These are phyloP conservation scores for Acanthisitta chloris DNA, from an alignment of 2,113 vertebrate species.

Conservation along the genomic window DNA sequence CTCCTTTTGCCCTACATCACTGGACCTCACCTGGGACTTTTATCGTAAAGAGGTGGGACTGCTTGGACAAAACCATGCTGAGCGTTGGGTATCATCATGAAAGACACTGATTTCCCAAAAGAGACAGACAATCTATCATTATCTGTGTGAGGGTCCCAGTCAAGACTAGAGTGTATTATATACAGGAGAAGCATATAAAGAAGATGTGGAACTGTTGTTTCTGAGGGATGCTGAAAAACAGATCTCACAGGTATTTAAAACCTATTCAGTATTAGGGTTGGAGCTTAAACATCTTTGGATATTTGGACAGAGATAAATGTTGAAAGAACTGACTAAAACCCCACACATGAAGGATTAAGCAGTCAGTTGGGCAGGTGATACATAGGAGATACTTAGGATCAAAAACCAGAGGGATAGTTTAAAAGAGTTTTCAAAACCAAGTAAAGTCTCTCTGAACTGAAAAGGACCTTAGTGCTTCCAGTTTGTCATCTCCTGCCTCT, in stretches of 20 bases:
- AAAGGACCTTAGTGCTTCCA: not conserved
- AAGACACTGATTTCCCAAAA: not conserved
- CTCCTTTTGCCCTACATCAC: not conserved
- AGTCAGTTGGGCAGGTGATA: not conserved
- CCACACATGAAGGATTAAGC: accelerated
- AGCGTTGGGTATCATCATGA: not conserved
- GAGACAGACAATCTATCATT: accelerated
- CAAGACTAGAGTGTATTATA: not conserved
- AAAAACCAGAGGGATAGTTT: not conserved
- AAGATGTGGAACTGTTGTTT: not conserved
- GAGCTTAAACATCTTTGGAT: not conserved
- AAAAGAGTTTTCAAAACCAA: not conserved
- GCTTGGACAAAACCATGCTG: not conserved
- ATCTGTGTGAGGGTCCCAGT: not conserved
- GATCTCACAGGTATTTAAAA: not conserved
- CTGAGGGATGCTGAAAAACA: not conserved
- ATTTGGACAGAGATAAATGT: not conserved
- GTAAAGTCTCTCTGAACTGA: not conserved
- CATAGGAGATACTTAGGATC: not conserved
- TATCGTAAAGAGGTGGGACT: not conserved
- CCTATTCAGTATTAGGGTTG: not conserved
- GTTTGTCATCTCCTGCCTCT: not conserved
- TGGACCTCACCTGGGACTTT: not conserved
- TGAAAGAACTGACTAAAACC: not conserved
- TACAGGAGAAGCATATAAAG: not conserved